Evolutionary conservation across 2,113 vertebrate species (phyloP).

Genomic region (Phrynocephalus versicolor): DNA sequence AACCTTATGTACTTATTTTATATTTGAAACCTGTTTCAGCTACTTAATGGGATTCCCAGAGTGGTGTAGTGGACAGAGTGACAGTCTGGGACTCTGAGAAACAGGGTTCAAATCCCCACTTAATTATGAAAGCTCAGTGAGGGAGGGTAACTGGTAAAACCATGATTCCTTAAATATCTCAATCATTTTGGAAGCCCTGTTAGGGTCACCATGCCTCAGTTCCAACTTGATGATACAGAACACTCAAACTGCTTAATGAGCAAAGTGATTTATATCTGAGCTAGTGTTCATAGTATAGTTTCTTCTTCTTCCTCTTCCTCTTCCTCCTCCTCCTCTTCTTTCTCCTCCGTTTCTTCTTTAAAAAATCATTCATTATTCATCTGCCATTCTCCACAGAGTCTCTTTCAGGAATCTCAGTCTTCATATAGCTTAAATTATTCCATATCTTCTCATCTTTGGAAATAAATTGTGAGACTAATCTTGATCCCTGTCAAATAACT

Average conservation of each 20-base stretch:
- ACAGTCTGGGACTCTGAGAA: no score
- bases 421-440: constrained; percentile 20
- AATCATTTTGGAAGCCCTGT: no score
- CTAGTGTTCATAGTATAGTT: neutral
- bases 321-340: no score
- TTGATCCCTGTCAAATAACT: constrained; percentile 8
- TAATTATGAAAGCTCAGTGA: no score
- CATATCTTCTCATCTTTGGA: constrained; percentile 36
- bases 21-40: neutral
- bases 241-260: neutral
- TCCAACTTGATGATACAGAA: no score
- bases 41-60: neutral
- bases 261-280: neutral
- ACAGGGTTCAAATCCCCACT: no score
- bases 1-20: neutral
- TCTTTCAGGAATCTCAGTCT: constrained; percentile 11
- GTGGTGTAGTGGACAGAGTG: no score
- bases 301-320: no score
- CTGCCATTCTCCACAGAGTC: neutral
- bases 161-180: no score
- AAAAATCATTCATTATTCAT: neutral
- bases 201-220: no score
- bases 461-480: constrained; percentile 13
- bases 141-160: no score
- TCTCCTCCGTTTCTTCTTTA: neutral